Conservation (phyloP, 2,888 invertebrate species). For the Lasioglossum morio region DNA sequence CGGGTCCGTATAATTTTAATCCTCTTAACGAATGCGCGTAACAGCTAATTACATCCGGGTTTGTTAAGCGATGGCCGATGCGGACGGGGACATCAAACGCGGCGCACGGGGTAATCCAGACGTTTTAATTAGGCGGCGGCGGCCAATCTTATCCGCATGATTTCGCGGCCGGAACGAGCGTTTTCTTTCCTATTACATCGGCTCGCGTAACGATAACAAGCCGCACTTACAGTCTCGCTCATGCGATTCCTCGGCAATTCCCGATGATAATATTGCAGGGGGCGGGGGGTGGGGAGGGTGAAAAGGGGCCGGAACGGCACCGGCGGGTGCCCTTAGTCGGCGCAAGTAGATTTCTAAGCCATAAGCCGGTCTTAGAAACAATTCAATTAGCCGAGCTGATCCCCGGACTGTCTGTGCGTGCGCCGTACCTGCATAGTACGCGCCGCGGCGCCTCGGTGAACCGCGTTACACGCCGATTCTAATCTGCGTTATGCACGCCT, state of each 20-base stretch:
- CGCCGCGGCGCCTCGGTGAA: conserved; percentile 25
- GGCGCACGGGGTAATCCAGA: conserved; percentile 50
- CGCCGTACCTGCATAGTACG: conserved; percentile 10
- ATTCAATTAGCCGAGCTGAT: conserved; percentile 72
- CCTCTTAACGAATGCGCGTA: conserved; percentile 48
- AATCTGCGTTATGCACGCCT: conserved; percentile 63
- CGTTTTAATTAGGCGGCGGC: conserved; percentile 57
- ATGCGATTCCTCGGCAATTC: conserved; percentile 51
- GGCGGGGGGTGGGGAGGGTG: neutral
- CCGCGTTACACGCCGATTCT: conserved; percentile 62
- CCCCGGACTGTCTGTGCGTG: conserved; percentile 58
- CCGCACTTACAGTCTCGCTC: conserved; percentile 52
- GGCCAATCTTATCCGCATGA: conserved; percentile 61
- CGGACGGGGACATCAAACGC: conserved; percentile 50
- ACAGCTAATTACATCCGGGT: conserved; percentile 49
- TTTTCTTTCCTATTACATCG: conserved; percentile 61
- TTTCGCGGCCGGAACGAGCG: conserved; percentile 37
- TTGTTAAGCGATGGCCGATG: conserved; percentile 15
- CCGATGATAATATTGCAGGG: conserved; percentile 59
- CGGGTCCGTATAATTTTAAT: conserved; percentile 54
- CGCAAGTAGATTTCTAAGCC: conserved; percentile 59
- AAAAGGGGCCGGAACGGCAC: conserved; percentile 28
- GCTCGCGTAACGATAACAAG: conserved; percentile 59
- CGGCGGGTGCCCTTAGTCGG: conserved; percentile 51
- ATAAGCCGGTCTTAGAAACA: conserved; percentile 71